Evolutionary conservation across 2,113 vertebrate genomes (phyloP), one percentile per base, ranked within the genome.

Genomic region (Porphyrio hochstetteri): DNA sequence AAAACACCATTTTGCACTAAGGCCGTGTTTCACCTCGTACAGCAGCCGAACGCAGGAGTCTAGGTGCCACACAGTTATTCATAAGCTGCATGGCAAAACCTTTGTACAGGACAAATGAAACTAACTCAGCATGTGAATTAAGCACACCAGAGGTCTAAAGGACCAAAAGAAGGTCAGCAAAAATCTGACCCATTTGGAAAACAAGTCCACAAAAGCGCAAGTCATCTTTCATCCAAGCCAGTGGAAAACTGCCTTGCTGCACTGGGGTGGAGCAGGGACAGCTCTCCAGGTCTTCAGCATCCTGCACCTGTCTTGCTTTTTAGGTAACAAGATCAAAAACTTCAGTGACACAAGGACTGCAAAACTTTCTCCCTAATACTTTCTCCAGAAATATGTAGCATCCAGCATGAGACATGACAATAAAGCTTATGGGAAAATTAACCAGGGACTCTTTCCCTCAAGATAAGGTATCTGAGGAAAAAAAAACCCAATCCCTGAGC

Each of bases 211-310:
- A 46, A 89, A 88, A 81, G 48, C 36, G 36, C 21, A 78, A 84
- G 55, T 86, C 52, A 68, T 87, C 72, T 83, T 91, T 93, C 61
- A 1, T 52, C 65, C 78, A 72, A 92, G 61, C 19, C n/a, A 9
- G 21, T 57, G 91, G 79, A 95, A 93, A 95, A 70, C 20, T 74
- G 6, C 20, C 35, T 86, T 80, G 83, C 80, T 18, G 95, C 77
- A 68, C 0, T 48, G 33, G 35, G 50, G 80, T 86, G 76, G 86
- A 92, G 48, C 4, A 72, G n/a, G 14, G 16, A 79, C 61, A 61
- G 12, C 20, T 74, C 52, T 83, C 55, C 40, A 74, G 55, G 46
- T 86, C 64, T 88, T 78, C 46, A 76, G 16, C 18, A 72, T 56
- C 61, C 15, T 46, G 9, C 52, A 12, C 25, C n/a, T 71, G 50